These are phyloP conservation scores for Saccopteryx leptura DNA, from an alignment of 2,113 vertebrate species.

Conservation along the genomic window DNA sequence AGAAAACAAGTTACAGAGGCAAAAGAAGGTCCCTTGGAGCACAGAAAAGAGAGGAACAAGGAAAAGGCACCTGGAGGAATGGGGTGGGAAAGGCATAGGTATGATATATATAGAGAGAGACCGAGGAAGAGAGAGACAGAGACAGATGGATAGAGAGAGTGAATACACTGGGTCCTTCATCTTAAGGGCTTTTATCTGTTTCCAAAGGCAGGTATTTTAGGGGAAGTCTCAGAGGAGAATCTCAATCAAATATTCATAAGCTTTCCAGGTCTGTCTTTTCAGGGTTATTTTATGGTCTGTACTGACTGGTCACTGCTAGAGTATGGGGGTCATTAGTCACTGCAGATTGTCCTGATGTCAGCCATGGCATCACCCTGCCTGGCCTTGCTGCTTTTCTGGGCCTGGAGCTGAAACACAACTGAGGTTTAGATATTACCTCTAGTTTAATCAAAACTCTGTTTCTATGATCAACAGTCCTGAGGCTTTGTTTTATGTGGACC, in stretches of 20 bases:
- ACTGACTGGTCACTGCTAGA: background rate
- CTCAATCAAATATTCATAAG: background rate
- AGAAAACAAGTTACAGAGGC: background rate
- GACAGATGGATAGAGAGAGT: background rate
- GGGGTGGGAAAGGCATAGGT: background rate
- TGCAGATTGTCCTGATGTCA: background rate
- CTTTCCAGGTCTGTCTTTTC: background rate
- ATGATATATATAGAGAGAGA: background rate
- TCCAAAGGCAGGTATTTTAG: background rate
- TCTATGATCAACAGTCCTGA: background rate
- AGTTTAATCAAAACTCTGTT: background rate
- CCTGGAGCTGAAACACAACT: background rate
- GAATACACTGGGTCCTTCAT: background rate
- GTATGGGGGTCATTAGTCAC: background rate
- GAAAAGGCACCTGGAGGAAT: background rate
- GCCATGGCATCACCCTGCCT: background rate
- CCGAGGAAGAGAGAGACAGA: background rate
- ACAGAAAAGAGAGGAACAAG: background rate
- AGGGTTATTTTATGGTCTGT: background rate
- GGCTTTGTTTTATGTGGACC: background rate
- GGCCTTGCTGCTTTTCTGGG: background rate
- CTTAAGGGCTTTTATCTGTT: background rate
- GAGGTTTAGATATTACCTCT: background rate
- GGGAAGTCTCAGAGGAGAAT: background rate
- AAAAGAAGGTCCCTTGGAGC: background rate